A percentile compares a stretch with the other conserved stretches of the same genome.
Evolutionary conservation across 2,797 vertebrate species (phyloP).

Genomic region (Rousettus madagascariensis): DNA sequence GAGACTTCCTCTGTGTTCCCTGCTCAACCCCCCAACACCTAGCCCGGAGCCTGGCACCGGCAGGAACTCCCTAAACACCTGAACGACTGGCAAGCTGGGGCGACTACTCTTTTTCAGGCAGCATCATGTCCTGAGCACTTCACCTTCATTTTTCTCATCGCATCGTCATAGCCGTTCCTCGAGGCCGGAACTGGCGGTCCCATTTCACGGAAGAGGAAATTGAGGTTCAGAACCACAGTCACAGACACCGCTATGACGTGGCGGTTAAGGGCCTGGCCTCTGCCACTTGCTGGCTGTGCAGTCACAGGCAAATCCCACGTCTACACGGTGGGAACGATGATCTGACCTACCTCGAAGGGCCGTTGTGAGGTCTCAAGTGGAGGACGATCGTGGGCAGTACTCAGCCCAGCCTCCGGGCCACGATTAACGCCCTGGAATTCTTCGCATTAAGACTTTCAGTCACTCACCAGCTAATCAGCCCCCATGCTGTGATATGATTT

Average conservation of each 20-base stretch:
- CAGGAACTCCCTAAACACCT: background rate
- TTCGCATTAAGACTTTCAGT: background rate
- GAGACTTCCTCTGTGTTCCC: background rate
- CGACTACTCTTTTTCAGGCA: background rate
- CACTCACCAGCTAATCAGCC: rapidly evolving
- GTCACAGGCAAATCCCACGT: background rate
- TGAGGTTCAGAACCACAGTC: background rate
- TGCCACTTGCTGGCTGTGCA: background rate
- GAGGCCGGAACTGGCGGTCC: background rate
- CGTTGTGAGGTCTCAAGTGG: background rate
- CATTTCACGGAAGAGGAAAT: background rate
- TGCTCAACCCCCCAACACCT: background rate
- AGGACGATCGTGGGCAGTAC: background rate
- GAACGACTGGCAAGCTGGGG: background rate
- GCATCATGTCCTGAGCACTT: background rate
- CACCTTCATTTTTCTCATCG: background rate
- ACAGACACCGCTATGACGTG: background rate
- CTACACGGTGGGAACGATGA: background rate
- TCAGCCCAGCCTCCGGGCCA: background rate
- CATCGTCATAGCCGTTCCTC: background rate
- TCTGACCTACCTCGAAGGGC: background rate
- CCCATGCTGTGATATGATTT: background rate
- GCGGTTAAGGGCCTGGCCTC: background rate
- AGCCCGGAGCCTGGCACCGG: background rate
- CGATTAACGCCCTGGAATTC: too few relatives aligned